Base-by-base conservation (phyloP, 2,888 invertebrate species). In the Amphiduros pacificus region DNA sequence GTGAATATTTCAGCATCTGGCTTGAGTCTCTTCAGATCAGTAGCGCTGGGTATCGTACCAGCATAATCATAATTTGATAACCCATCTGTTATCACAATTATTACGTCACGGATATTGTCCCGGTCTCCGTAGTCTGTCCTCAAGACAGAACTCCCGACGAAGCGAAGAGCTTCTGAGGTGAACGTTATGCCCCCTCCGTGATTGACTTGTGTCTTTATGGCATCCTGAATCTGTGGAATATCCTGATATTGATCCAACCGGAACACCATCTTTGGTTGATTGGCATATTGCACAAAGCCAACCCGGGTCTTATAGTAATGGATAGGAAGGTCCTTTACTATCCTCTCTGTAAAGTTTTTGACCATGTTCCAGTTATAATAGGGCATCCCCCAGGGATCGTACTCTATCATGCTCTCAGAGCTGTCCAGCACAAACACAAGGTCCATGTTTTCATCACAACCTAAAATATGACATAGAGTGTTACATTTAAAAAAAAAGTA, bases 321-420 rank as follows among this genome's bases (percentile, higher is more conserved):
- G 6, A 60, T 49, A 2, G 60, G 54, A 2, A 60, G 22, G 17
- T 40, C 48, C 31, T 31, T 48, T 14, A 36, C 44, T n/a, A 60
- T 31, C 32, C 22, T 24, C 24, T 48, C 29, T 22, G 50, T 53
- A 36, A 60, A 60, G 32, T 20, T 44, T 36, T 60, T 60, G 31
- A 60, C 20, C 26, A 60, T 50, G 2, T 54, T 29, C 60, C 60
- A 60, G 49, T 49, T 55, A 29, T 55, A 26, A 20, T 49, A 40
- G 9, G 60, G 48, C 27, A 36, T 48, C 31, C 44, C 55, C 26
- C 22, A 26, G 20, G 60, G 60, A 24, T 54, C 51, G 24, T 60
- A 32, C 24, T 60, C 60, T 20, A 32, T 24, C 31, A 60, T 60
- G 48, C 60, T 60, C 49, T 60, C 60, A 2, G 60, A 60, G 6